phyloP scores from a whole-genome alignment of 2,113 vertebrate genomes.

The Eulemur macaco region DNA sequence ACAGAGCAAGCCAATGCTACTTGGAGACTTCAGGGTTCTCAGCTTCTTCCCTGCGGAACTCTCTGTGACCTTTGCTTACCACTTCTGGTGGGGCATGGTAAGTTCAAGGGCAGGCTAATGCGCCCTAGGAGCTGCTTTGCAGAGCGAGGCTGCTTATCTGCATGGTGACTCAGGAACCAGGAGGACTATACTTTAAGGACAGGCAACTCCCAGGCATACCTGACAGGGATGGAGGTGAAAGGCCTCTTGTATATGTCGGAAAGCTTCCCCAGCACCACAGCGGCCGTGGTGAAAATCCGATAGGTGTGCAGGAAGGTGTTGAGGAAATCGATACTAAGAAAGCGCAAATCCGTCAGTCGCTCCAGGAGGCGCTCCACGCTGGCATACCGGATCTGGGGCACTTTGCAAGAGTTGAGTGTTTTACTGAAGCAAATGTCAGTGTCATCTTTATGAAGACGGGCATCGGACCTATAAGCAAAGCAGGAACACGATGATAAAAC shows the following conservation, averaged over 20 bases:
- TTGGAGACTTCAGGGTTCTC: not conserved
- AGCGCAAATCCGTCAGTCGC: conserved; percentile 95
- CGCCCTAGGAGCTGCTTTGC: not conserved
- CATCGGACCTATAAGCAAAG: conserved; percentile 90
- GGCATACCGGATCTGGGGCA: conserved; percentile 98
- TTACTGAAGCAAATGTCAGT: conserved; percentile 99
- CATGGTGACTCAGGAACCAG: not conserved
- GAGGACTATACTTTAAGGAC: accelerated
- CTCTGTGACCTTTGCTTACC: not conserved
- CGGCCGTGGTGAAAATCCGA: conserved; percentile 95
- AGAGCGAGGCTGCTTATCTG: not conserved
- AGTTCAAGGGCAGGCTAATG: not conserved
- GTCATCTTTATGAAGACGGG: conserved; percentile 97
- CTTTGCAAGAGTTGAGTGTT: conserved; percentile 99
- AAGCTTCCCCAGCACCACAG: conserved; percentile 95
- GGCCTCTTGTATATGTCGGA: conserved; percentile 97
- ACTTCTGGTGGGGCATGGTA: not conserved
- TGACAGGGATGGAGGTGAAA: conserved; percentile 96
- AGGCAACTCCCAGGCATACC: conserved; percentile 79
- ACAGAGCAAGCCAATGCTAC: not conserved
- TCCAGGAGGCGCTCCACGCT: conserved; percentile 97
- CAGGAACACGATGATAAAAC: not conserved
- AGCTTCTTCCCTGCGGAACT: not conserved
- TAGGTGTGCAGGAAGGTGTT: conserved; percentile 99
- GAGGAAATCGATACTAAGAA: conserved; percentile 99